Conservation (phyloP, 2,113 vertebrate species). For the Canis aureus region DNA sequence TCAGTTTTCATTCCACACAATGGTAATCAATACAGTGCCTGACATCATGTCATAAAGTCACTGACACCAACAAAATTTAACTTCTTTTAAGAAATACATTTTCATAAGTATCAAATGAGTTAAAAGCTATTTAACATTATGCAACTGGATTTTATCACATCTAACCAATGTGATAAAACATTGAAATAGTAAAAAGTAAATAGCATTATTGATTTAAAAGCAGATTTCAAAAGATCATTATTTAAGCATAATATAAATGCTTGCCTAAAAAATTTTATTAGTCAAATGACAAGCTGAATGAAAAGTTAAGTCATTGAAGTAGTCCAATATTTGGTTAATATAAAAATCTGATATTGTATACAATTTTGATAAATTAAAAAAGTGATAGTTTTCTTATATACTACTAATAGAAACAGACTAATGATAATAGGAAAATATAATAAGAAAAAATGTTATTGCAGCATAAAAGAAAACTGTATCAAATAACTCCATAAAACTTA, state of each 20-base stretch:
- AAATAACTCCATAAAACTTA: neutral
- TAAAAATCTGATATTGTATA: neutral
- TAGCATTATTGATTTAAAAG: neutral
- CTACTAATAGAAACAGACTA: neutral
- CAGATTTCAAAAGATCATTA: neutral
- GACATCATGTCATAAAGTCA: neutral
- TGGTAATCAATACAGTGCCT: neutral
- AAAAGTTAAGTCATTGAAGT: neutral
- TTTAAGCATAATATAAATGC: neutral
- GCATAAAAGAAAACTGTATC: neutral
- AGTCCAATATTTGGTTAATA: conserved; percentile 11
- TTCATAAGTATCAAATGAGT: neutral
- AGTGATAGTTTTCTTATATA: neutral
- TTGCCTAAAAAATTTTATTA: conserved; percentile 5
- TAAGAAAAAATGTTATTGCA: neutral
- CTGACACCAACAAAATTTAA: neutral
- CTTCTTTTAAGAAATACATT: neutral
- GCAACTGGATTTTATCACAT: neutral
- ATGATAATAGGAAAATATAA: neutral
- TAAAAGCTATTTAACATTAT: neutral
- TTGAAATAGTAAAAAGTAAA: neutral
- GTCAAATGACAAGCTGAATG: neutral
- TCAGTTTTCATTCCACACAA: neutral
- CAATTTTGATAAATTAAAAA: neutral
- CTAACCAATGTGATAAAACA: neutral